Evolutionary conservation across 2,113 vertebrate species (phyloP), one percentile per base, ranked within the genome.

Genomic region (Platichthys stellatus): DNA sequence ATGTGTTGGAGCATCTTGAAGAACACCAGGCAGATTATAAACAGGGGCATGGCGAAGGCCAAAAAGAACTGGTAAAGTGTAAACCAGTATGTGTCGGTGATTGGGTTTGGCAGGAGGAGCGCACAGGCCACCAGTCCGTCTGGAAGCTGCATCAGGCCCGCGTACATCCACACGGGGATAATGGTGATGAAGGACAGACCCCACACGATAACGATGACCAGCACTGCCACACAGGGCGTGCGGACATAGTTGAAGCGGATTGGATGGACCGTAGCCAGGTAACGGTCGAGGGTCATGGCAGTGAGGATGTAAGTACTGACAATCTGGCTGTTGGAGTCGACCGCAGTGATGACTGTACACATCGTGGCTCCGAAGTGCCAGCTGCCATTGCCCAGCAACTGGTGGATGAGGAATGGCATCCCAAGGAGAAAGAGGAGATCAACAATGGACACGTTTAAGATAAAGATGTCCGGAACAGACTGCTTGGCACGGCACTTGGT

Each of bases 341-440:
- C 88, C 0, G 95, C 94, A 0, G 95, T 96, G 87, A 96, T 96
- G 83, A 96, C 91, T 1, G 94, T 96, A 77, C 96, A 96, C 63
- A 96, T 90, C 0, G 90, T 35, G 1, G 94, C 93, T 10, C 96
- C 96, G 14, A 97, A 97, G 75, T 94, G 94, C 95, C 96, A 97
- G 0, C 94, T 93, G 13, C 96, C 95, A 0, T 97, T 94, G 38
- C 96, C 96, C 35, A 97, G 83, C 87, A 97, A 92, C 88, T 96
- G 96, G 75, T 97, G 96, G 90, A 96, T 96, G 45, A 97, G 94
- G 71, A 97, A 96, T 0, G 96, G 96, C 96, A 96, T 96, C 26
- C 96, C 95, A 1, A 96, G 80, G 31, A 96, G 94, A 76, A 96
- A 96, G 7, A 96, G 91, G 47, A 96, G 94, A 65, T 97, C 96